Evolutionary conservation across 1,140 invertebrate genomes (phyloP), one percentile per base, ranked within the genome.

Genomic region (Drosophila seguyi): DNA sequence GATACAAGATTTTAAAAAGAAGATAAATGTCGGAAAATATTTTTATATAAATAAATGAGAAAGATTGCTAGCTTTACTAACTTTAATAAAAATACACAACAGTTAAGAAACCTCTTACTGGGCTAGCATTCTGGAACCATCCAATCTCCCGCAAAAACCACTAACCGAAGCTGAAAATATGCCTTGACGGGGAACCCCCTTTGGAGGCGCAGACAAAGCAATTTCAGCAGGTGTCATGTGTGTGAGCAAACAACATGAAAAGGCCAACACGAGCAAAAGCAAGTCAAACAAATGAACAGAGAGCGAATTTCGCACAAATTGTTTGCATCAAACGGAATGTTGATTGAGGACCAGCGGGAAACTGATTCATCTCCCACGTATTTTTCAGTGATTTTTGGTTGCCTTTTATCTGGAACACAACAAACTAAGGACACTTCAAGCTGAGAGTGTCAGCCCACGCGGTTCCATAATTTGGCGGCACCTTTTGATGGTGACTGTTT

Each of bases 301-400:
- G 18, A 39, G 18, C 42, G n/a, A 72, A 41, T 48, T 59, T 71
- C 42, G n/a, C 44, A 36, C 52, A 58, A 71, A 50, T 71, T 71
- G 29, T 50, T 59, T 71, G 52, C 66, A 71, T 72, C 66, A 72
- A 72, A 72, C 66, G 34, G 42, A 72, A 50, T 72, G 50, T 44
- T 47, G 65, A 71, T 45, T 57, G 27, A n/a, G 34, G 25, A 36
- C 27, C 66, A 58, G 42, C 48, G 48, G 66, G 65, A 14, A 22
- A 31, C 50, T 13, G 29, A 66, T 67, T 45, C 65, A 31, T 34
- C 63, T 56, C 18, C 13, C 29, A 13, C 29, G 29, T 13, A 16
- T 27, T 39, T 67, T 69, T 22, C 44, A 6, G 44, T 45, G 44
- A 45, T 45, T 45, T 62, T 47, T 18, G 20, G 20, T 41, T n/a